These are phyloP conservation scores for Apostichopus parvimensis DNA, from an alignment of 35 echinoderm and acorn worm species.

Conservation along the genomic window DNA sequence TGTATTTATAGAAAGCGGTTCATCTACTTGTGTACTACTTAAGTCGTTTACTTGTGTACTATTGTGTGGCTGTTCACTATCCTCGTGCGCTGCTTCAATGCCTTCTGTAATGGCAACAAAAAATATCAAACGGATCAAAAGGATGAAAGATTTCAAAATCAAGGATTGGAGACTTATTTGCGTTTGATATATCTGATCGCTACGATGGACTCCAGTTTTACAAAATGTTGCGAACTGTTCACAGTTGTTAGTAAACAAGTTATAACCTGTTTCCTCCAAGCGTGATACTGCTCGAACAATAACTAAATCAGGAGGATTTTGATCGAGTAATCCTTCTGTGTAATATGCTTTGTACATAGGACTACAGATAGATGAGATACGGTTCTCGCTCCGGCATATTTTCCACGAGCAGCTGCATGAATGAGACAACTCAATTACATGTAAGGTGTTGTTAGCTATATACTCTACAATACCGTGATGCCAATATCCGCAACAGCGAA, in stretches of 20 bases:
- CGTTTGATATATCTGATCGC: neutral
- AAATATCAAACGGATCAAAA: no score
- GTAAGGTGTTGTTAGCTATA: neutral
- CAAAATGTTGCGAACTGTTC: neutral
- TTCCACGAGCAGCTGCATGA: no score
- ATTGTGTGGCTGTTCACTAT: no score
- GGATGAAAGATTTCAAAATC: no score
- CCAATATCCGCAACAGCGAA: conserved; percentile 20
- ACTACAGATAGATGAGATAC: no score
- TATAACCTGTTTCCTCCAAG: neutral
- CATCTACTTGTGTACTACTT: no score
- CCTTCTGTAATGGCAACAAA: no score
- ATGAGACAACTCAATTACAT: neutral
- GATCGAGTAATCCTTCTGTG: neutral
- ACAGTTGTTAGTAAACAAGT: neutral
- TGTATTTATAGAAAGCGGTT: no score
- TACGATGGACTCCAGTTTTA: neutral
- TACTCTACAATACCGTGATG: conserved; percentile 55
- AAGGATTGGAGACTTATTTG: no score
- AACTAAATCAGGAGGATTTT: conserved; percentile 18
- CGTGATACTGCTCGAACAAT: neutral
- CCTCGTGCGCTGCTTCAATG: no score
- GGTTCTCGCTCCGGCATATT: no score
- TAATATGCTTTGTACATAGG: conserved; percentile 2
- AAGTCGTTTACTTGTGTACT: no score